Evolutionary conservation across 2,113 vertebrate species (phyloP).

Genomic region (Oncorhynchus nerka): DNA sequence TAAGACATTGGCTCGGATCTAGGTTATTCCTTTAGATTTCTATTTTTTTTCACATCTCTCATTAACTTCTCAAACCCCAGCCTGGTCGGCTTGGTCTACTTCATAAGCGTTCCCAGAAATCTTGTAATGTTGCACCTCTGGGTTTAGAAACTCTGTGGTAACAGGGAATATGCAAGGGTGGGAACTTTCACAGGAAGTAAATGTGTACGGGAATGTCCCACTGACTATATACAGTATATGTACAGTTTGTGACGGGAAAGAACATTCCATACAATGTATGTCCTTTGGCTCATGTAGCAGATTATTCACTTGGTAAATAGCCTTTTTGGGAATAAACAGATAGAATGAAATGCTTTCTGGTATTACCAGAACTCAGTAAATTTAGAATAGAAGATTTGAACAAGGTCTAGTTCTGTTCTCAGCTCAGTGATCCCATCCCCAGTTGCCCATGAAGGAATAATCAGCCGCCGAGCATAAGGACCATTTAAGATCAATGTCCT

Average conservation of each 20-base stretch:
- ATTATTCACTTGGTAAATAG: not conserved
- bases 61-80: too few relatives aligned
- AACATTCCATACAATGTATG: not conserved
- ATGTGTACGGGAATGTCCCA: not conserved
- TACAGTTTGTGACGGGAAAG: not conserved
- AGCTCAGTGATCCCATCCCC: conserved; percentile 40
- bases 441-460: conserved; percentile 60
- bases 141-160: not conserved
- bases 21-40: too few relatives aligned
- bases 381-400: conserved; percentile 14
- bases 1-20: too few relatives aligned
- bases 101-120: too few relatives aligned
- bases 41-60: too few relatives aligned
- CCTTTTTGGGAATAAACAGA: not conserved
- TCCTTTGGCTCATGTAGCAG: not conserved
- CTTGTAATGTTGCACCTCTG: too few relatives aligned
- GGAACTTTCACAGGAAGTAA: not conserved
- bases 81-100: too few relatives aligned
- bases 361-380: not conserved
- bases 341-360: not conserved
- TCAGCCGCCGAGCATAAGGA: conserved; percentile 66
- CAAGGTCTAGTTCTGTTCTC: conserved; percentile 13
- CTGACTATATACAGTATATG: not conserved
- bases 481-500: conserved; percentile 72
- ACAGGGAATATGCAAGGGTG: not conserved